These are phyloP conservation scores for Clunio marinus DNA, from an alignment of 2,888 invertebrate species.

Conservation along the genomic window DNA sequence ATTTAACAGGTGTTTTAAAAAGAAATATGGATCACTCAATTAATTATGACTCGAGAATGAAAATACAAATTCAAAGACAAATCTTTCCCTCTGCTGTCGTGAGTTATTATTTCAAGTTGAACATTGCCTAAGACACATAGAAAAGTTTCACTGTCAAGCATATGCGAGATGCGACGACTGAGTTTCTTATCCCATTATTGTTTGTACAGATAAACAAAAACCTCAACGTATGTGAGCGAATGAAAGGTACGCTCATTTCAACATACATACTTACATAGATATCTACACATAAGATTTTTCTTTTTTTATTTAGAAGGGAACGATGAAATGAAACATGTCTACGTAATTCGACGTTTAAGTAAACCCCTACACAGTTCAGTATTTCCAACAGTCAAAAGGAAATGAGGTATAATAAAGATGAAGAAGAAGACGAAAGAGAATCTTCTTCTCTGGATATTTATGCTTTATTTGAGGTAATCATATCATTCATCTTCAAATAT, in stretches of 20 bases:
- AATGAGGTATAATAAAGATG: slow-evolving; percentile 29
- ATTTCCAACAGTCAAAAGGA: neutral
- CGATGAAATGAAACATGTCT: neutral
- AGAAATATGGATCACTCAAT: neutral
- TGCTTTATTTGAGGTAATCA: slow-evolving; percentile 35
- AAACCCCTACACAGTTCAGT: neutral
- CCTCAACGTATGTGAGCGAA: slow-evolving; percentile 4
- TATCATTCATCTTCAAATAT: slow-evolving; percentile 39
- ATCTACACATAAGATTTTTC: no score
- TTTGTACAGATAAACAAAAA: slow-evolving; percentile 23
- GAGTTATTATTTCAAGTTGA: neutral
- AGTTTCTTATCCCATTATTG: slow-evolving; percentile 28
- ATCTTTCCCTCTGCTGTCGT: no score
- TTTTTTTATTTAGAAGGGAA: no score
- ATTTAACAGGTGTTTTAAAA: neutral
- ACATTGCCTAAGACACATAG: neutral
- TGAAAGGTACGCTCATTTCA: slow-evolving; percentile 18
- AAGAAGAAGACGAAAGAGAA: neutral
- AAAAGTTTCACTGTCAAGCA: slow-evolving; percentile 7
- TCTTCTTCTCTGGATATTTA: slow-evolving; percentile 16
- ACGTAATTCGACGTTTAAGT: neutral
- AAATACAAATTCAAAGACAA: neutral
- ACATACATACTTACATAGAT: no score
- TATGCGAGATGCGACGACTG: no score
- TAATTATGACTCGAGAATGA: neutral